Evolutionary conservation across 2,888 invertebrate genomes (phyloP), one percentile per base, ranked within the genome.

Genomic region (Lasioglossum calceatum): DNA sequence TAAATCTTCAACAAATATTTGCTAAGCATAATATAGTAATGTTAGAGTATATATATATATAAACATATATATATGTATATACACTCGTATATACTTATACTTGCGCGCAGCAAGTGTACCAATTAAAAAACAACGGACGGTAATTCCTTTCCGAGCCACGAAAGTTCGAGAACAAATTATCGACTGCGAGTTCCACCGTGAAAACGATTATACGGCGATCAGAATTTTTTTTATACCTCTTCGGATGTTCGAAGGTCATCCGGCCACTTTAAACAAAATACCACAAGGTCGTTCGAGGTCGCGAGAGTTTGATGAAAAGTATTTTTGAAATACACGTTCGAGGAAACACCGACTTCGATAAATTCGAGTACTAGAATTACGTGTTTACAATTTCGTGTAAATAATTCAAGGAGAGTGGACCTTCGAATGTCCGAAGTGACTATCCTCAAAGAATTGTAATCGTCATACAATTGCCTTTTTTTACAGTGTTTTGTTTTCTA

Each of bases 1-100:
- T 93, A 94, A 72, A 92, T 93, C 92, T 92, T 93, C 88, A 92
- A 94, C 90, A 92, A 92, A 92, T 92, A 93, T 91, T 92, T 93
- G 92, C 92, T 93, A 92, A 94, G 92, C 91, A 90, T 93, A 93
- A 93, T 88, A 90, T 93, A 92, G 92, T 92, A 91, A 91, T 85
- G 89, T 84, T 94, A 94, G 92, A 92, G 83, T 92, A 92, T 88
- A 90, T 91, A 91, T 36, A 36, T 36, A 36, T 67, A 19, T 64
- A 19, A 19, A 64, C 2, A 67, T 2, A 67, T 10, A 67, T 67
- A 67, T 36, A 23, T 70, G 39, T 70, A 71, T 42, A 71, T 71
- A 42, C 23, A 23, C 23, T 10, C 39, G 23, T 70, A 70, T 70
- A 39, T 36, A 70, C 4, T 23, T 70, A 12, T 39, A 70, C 67